Evolutionary conservation across 2,797 vertebrate genomes (phyloP), one percentile per base, ranked within the genome.

Genomic region (Mycteria americana): DNA sequence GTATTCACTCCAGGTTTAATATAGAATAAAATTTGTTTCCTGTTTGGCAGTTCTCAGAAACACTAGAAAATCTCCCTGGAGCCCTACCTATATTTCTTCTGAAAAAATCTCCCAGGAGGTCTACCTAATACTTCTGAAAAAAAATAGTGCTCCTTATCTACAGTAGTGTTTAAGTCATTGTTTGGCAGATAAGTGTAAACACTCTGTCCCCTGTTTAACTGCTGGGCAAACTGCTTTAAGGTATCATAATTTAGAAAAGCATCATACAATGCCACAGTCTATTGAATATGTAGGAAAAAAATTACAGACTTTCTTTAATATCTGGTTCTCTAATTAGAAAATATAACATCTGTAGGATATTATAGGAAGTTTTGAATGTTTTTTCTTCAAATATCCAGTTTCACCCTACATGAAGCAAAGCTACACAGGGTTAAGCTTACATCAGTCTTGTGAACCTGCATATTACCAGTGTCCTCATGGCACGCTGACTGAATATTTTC

Each of bases 1-100:
- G 64, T 85, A 94, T 93, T 94, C 85, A 57, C 22, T 86, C 46
- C 50, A 85, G 39, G 82, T 93, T 95, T 92, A 91, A 91, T 92
- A 95, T 64, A 95, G 88, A 94, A 95, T 37, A 62, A 83, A 89
- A 89, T 54, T 85, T 89, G 50, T 74, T 92, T 95, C 68, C 78
- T 89, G 43, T 89, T 93, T 62, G 35, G 65, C 78, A 93, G 57
- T 39, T 85, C 33, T 78, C 57, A 85, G 10, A 77, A 89, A 92
- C 84, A 87, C n/a, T 37, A 78, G 50, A 94, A 94, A 78, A 81
- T 63, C 23, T 88, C 48, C 64, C 77, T 48, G 22, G n/a, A 92
- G 59, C 33, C 54, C 35, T 88, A 62, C 6, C 24, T 93, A 84
- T 68, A 89, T 25, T 81, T 88, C 45, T 74, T 51, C 39, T 75